Conservation (phyloP, 1,140 invertebrate species). For the Ditylenchus dipsaci region DNA sequence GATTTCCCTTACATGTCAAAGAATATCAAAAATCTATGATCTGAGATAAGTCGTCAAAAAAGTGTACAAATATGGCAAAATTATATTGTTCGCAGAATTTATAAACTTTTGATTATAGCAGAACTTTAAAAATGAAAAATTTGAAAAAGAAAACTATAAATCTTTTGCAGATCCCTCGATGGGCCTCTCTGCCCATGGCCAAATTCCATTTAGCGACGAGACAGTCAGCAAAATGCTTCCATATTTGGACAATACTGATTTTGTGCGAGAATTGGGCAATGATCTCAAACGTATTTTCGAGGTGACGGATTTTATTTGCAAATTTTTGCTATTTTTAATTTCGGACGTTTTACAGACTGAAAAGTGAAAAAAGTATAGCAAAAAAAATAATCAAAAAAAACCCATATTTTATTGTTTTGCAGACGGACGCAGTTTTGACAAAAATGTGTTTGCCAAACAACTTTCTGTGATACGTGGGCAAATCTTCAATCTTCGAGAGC, state of each 20-base stretch:
- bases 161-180: slow-evolving; percentile 80
- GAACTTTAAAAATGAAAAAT: too few relatives aligned
- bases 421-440: slow-evolving; percentile 84
- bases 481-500: slow-evolving; percentile 96
- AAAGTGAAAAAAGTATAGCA: too few relatives aligned
- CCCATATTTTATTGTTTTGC: too few relatives aligned
- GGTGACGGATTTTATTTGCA: slow-evolving; percentile 62
- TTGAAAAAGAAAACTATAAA: not conserved
- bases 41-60: too few relatives aligned
- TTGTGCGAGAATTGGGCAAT: slow-evolving; percentile 94
- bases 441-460: slow-evolving; percentile 87
- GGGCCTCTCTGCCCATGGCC: slow-evolving; percentile 95
- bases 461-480: slow-evolving; percentile 95
- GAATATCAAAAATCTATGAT: too few relatives aligned
- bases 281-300: slow-evolving; percentile 89
- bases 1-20: too few relatives aligned
- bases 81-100: too few relatives aligned
- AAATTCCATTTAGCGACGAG: slow-evolving; percentile 84
- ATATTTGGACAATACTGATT: slow-evolving; percentile 88
- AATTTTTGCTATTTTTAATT: slow-evolving; percentile 1
- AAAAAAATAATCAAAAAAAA: not conserved
- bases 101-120: too few relatives aligned
- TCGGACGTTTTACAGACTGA: too few relatives aligned
- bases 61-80: too few relatives aligned
- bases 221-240: slow-evolving; percentile 85